Evolutionary conservation across 2,797 vertebrate species (phyloP).

Genomic region (Zenarchopterus dispar): DNA sequence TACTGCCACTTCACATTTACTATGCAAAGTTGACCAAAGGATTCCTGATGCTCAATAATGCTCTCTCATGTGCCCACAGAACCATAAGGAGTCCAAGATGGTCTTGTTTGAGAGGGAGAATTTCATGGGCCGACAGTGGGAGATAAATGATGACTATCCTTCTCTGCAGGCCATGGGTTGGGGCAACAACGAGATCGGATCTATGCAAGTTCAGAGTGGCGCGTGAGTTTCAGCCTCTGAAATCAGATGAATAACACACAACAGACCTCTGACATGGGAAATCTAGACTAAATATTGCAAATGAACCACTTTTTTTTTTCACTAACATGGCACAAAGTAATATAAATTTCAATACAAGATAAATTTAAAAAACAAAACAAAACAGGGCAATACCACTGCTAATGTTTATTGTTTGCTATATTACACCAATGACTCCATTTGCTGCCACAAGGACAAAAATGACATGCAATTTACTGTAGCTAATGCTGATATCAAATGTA

Average conservation of each 20-base stretch:
- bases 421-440: no score
- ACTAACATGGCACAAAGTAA: not conserved
- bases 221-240: slow-evolving; percentile 83
- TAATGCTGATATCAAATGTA: no score
- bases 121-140: slow-evolving; percentile 94
- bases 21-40: not conserved
- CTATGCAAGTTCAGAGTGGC: slow-evolving; percentile 93
- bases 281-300: no score
- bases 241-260: not conserved
- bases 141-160: slow-evolving; percentile 92
- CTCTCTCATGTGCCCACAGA: slow-evolving; percentile 75
- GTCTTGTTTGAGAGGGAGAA: slow-evolving; percentile 93
- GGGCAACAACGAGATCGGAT: slow-evolving; percentile 94
- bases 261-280: not conserved
- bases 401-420: no score
- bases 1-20: not conserved
- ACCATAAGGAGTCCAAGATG: slow-evolving; percentile 95
- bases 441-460: no score
- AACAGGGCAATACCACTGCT: no score
- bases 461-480: no score
- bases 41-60: not conserved
- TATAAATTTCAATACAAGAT: not conserved
- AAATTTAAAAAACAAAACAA: not conserved
- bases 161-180: slow-evolving; percentile 98
- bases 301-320: not conserved